These are phyloP conservation scores for Rhogogaster chlorosoma DNA, from an alignment of 2,888 invertebrate genomes.

Conservation along the genomic window DNA sequence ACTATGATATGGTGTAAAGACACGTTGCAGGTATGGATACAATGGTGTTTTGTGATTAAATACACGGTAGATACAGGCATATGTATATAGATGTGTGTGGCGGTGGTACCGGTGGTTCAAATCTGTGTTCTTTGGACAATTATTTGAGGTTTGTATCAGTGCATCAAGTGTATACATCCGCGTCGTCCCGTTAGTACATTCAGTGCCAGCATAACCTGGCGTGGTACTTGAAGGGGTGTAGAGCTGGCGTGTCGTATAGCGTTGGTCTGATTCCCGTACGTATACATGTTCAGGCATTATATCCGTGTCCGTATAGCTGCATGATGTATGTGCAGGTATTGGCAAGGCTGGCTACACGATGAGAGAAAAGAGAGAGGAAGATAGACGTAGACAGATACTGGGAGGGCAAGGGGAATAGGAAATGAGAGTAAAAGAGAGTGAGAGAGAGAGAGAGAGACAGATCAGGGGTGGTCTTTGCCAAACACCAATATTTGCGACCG, in stretches of 20 bases:
- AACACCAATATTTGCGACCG: slow-evolving; percentile 78
- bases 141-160: slow-evolving; percentile 62
- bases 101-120: slow-evolving; percentile 4
- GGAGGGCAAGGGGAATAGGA: slow-evolving; percentile 58
- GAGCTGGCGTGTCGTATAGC: not conserved
- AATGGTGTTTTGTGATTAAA: not conserved
- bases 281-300: not conserved
- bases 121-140: slow-evolving; percentile 59
- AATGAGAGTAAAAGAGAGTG: slow-evolving; percentile 63
- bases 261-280: not conserved
- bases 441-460: slow-evolving; percentile 66
- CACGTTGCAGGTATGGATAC: not conserved
- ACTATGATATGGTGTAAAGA: not conserved
- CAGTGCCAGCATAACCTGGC: slow-evolving; percentile 4
- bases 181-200: slow-evolving; percentile 18
- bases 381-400: slow-evolving; percentile 54
- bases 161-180: slow-evolving; percentile 55
- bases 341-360: not conserved
- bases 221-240: slow-evolving; percentile 19
- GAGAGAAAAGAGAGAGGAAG: slow-evolving; percentile 36
- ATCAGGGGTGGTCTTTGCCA: slow-evolving; percentile 78
- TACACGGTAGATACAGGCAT: not conserved
- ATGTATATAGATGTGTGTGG: not conserved
- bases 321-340: slow-evolving; percentile 41
- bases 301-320: not conserved